Base-by-base conservation (phyloP, 2,888 invertebrate genomes). In the Ischnura elegans region DNA sequence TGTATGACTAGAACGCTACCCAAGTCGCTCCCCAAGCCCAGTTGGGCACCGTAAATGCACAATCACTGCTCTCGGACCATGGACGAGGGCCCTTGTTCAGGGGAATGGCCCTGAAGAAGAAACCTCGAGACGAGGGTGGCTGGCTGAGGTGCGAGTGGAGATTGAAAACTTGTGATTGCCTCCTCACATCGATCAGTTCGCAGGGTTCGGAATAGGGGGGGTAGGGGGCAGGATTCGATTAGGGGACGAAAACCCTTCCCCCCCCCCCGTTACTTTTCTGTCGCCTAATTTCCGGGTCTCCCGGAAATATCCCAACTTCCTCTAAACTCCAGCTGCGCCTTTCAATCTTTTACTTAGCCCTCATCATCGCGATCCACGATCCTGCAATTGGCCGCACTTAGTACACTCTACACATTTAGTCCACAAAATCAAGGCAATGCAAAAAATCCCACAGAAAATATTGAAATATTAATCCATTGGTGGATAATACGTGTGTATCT, bases 111-210 rank as follows among this genome's bases (percentile, higher is more conserved):
- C n/a, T 61, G 8, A 25, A 76, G 36, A 76, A 36, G 76, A 76
- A 36, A 36, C 13, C 36, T 76, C 76, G 10, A 76, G n/a, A 21
- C 21, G 61, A n/a, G n/a, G 61, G 2, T 36, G 76, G 76, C 76
- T 16, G 6, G 76, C 36, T 36, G n/a, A 76, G 76, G 76, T 29
- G 76, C 16, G 76, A 51, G 13, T 76, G 76, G 6, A 76, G 16
- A 76, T 76, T 76, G 76, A 76, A 76, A 76, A 76, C 76, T 76
- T 76, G 76, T 76, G 76, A 76, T 76, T 76, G 76, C 76, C 76
- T 36, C 76, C 76, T 76, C 16, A 76, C 76, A 36, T 76, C 76
- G 76, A 76, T 36, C 76, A 76, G 76, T 13, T 21, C 25, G 51
- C 16, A 51, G n/a, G n/a, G n/a, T n/a, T n/a, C n/a, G 4, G 61